Evolutionary conservation across 30 jellyfish, hydroid and myxozoan species (phyloP).

Genomic region (Morbakka virulenta): DNA sequence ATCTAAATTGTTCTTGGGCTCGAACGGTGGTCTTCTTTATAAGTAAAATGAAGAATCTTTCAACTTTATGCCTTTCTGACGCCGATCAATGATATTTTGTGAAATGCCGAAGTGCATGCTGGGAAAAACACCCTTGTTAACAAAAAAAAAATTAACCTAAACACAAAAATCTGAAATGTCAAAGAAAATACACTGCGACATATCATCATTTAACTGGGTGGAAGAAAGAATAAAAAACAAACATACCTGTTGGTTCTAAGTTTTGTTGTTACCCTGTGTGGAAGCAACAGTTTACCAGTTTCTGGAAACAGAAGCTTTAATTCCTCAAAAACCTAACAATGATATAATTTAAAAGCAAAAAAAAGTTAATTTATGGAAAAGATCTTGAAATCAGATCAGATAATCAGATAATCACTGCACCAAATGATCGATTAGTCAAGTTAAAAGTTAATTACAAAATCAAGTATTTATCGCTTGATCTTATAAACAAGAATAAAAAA

Average conservation of each 20-base stretch:
- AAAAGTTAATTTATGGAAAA: background rate
- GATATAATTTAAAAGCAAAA: background rate
- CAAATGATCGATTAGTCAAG: too few species aligned
- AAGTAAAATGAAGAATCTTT: too few species aligned
- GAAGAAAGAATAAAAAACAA: background rate
- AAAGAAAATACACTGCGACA: background rate
- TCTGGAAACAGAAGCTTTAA: constrained; percentile 59
- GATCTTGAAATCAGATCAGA: background rate
- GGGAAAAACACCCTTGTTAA: too few species aligned
- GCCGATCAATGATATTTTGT: too few species aligned
- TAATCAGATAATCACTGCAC: too few species aligned
- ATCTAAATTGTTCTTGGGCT: too few species aligned
- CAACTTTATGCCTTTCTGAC: too few species aligned
- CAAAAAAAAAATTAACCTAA: too few species aligned
- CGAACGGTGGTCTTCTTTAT: too few species aligned
- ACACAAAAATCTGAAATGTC: background rate
- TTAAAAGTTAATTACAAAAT: too few species aligned
- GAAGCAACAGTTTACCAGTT: constrained; percentile 65
- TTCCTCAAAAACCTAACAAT: constrained; percentile 65
- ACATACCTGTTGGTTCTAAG: constrained; percentile 87
- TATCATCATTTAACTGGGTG: background rate
- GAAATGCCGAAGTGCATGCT: too few species aligned
- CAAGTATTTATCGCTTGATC: too few species aligned
- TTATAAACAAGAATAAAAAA: background rate
- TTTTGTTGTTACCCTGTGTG: constrained; percentile 53